Percentiles rank a stretch among this genome's conserved stretches.
Evolutionary conservation across 2,797 vertebrate species (phyloP).

Genomic region (Syngnathus rostellatus): DNA sequence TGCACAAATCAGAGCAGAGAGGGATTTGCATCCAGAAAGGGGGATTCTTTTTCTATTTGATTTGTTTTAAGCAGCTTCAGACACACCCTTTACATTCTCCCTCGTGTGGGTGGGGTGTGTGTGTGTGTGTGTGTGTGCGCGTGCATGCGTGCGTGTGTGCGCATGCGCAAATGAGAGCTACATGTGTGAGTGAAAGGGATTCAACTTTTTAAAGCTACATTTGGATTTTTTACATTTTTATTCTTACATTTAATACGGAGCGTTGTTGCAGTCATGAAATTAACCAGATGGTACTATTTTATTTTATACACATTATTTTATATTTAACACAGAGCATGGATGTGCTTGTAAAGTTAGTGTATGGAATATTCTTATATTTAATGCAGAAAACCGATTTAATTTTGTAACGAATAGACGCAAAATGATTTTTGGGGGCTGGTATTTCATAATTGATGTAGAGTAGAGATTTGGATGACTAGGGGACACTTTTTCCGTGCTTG

Average conservation of each 20-base stretch:
- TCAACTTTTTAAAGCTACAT: neutral
- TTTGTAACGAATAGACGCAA: too few species aligned
- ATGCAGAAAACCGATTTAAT: neutral
- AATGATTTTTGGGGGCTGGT: too few species aligned
- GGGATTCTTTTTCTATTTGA: neutral
- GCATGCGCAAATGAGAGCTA: too few species aligned
- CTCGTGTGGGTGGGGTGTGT: too few species aligned
- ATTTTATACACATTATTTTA: neutral
- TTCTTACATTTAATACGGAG: neutral
- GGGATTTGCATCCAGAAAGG: conserved; percentile 29
- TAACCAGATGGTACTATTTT: neutral
- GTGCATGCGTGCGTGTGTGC: too few species aligned
- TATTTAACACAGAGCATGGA: neutral
- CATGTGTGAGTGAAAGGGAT: neutral
- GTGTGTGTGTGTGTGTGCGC: neutral
- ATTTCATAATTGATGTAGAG: too few species aligned
- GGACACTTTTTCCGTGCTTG: too few species aligned
- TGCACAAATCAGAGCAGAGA: conserved; percentile 30
- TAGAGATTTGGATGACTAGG: too few species aligned
- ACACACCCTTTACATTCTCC: neutral
- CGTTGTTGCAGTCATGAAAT: neutral
- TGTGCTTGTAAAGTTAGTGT: neutral
- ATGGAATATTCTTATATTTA: neutral
- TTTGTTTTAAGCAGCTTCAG: neutral
- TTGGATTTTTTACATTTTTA: neutral